Evolutionary conservation across 30 jellyfish, hydroid and myxozoan genomes (phyloP).

Genomic region (Hydractinia symbiolongicarpus): DNA sequence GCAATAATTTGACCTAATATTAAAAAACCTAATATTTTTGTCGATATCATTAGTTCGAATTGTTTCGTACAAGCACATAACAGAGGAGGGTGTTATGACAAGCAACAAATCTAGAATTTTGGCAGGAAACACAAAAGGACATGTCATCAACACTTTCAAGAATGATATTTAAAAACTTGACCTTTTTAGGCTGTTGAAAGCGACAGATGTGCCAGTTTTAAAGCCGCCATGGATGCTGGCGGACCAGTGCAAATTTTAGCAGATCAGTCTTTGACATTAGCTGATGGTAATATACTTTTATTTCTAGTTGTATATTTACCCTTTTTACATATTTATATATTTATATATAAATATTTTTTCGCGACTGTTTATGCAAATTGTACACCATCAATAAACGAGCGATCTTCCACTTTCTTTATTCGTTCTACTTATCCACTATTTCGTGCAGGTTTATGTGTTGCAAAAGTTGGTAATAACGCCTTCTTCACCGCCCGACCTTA

Average conservation of each 20-base stretch:
- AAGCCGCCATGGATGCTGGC: constrained; percentile 97
- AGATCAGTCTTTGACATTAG: constrained; percentile 88
- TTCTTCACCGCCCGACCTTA: constrained; percentile 68
- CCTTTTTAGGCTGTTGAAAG: constrained; percentile 81
- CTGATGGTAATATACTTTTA: constrained; percentile 65
- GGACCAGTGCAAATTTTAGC: constrained; percentile 81
- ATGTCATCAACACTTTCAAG: too few species aligned
- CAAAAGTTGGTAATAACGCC: constrained; percentile 90
- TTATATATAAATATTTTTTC: too few species aligned
- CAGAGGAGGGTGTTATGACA: too few species aligned
- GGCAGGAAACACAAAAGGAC: too few species aligned
- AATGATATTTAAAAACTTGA: background rate
- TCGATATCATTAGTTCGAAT: too few species aligned
- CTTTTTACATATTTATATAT: too few species aligned
- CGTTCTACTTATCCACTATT: background rate
- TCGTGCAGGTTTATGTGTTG: constrained; percentile 86
- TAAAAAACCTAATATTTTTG: too few species aligned
- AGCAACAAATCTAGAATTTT: too few species aligned
- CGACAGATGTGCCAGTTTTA: constrained; percentile 86
- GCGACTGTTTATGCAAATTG: too few species aligned
- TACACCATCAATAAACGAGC: too few species aligned
- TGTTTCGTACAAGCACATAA: too few species aligned
- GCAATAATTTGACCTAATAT: too few species aligned
- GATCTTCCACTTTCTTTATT: background rate
- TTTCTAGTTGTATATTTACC: background rate